Evolutionary conservation across 2,113 vertebrate genomes (phyloP), one percentile per base, ranked within the genome.

Genomic region (Panurus biarmicus): DNA sequence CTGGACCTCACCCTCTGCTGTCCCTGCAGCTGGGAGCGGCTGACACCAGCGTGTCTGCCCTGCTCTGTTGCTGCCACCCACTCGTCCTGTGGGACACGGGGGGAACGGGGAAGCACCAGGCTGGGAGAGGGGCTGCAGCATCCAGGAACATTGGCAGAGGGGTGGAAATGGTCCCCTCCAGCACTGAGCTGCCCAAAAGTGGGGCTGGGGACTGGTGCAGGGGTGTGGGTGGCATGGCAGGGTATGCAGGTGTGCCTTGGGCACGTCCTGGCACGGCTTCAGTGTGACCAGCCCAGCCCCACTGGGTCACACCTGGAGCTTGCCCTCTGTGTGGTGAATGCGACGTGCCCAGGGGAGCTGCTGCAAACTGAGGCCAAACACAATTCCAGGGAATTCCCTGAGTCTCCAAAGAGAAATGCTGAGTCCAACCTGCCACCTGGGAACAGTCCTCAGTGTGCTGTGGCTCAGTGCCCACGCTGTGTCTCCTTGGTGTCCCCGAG

Each of bases 281-380:
- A 23, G 23, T 6, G 33, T 12, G 44, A 44, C 28, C 54, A 82
- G 31, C 56, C 31, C 76, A 45, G 47, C 38, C 44, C 78, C 8
- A 0, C 3, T 0, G 61, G 25, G 51, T 31, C 5, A 3, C 48
- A 44, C 2, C 0, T 0, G 0, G 75, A 40, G 19, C 22, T 67
- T 15, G 2, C 6, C 8, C 23, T 56, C 79, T 36, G 1, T 3
- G 22, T 4, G 9, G 40, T 17, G 40, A 57, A 24, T 25, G 10
- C 0, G 0, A 12, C 0, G 0, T 57, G 48, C 44, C 17, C 18
- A 3, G 35, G 23, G 44, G 44, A 64, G 24, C 7, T 81, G 64
- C 56, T 94, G 67, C 82, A 71, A 42, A 4, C 12, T 12, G 76
- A 53, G 50, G n/a, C 6, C n/a, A 14, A 67, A 6, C 31, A 7